Conservation (phyloP, 1,140 invertebrate species). For the Cephus cinctus region DNA sequence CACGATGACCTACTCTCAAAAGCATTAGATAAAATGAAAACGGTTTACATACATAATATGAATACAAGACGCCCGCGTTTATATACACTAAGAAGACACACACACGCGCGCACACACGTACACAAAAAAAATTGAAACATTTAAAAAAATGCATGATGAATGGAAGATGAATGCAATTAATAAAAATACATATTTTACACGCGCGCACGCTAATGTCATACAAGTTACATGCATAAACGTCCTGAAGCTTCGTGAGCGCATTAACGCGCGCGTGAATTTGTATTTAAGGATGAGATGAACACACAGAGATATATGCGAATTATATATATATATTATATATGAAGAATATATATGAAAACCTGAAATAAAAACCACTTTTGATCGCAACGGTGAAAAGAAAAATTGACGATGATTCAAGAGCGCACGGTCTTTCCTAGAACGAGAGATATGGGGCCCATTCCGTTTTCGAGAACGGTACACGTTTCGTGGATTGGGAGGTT, state of each 20-base stretch:
- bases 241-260: too few species aligned
- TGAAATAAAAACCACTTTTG: conserved; percentile 30
- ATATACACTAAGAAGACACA: too few species aligned
- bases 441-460: too few species aligned
- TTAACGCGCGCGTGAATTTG: background rate
- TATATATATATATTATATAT: conserved; percentile 35
- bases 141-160: conserved; percentile 31
- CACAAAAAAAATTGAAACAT: conserved; percentile 1
- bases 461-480: conserved; percentile 18
- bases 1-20: conserved; percentile 11
- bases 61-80: conserved; percentile 10
- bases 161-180: conserved; percentile 30
- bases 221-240: conserved; percentile 24
- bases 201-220: conserved; percentile 31
- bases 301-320: conserved; percentile 29
- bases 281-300: conserved; percentile 33
- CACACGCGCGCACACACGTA: conserved; percentile 8
- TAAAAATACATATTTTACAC: conserved; percentile 25
- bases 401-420: conserved; percentile 16
- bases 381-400: conserved; percentile 18
- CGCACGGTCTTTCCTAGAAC: conserved; percentile 16
- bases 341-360: conserved; percentile 22
- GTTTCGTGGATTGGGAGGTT: conserved; percentile 9
- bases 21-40: conserved; percentile 13
- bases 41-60: conserved; percentile 9